phyloP scores from a whole-genome alignment of 1,140 invertebrate genomes.

The Drosophila obscura region DNA sequence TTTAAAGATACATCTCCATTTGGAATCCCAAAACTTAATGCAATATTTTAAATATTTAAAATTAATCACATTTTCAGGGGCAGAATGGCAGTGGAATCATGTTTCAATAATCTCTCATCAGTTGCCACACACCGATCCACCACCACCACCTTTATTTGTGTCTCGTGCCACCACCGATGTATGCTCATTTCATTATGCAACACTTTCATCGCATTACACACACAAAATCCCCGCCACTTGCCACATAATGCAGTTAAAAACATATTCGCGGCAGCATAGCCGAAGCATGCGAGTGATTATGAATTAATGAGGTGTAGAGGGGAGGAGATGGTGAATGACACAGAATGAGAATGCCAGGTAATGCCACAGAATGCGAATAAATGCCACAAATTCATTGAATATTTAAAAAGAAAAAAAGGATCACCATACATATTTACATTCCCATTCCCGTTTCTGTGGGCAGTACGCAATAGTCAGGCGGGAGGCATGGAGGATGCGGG shows the following conservation, averaged over 20 bases:
- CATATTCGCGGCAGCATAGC: slow-evolving; percentile 42
- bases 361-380: not conserved
- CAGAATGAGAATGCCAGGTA: no score
- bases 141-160: not conserved
- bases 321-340: no score
- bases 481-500: not conserved
- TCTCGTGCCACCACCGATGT: not conserved
- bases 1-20: not conserved
- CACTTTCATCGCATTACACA: slow-evolving; percentile 65
- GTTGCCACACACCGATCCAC: no score
- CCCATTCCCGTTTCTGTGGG: no score
- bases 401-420: slow-evolving; percentile 5
- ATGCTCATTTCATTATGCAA: slow-evolving; percentile 56
- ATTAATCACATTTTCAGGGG: slow-evolving; percentile 36
- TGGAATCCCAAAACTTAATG: slow-evolving; percentile 3
- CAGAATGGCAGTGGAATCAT: slow-evolving; percentile 19
- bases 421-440: not conserved
- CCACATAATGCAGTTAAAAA: slow-evolving; percentile 56
- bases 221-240: slow-evolving; percentile 32
- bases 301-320: slow-evolving; percentile 47
- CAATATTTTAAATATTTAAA: slow-evolving; percentile 44
- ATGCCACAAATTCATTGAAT: slow-evolving; percentile 47
- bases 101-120: slow-evolving; percentile 23
- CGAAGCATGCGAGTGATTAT: slow-evolving; percentile 29
- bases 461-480: no score